phyloP scores from a whole-genome alignment of 2,888 invertebrate species.

The Papilio gigon region DNA sequence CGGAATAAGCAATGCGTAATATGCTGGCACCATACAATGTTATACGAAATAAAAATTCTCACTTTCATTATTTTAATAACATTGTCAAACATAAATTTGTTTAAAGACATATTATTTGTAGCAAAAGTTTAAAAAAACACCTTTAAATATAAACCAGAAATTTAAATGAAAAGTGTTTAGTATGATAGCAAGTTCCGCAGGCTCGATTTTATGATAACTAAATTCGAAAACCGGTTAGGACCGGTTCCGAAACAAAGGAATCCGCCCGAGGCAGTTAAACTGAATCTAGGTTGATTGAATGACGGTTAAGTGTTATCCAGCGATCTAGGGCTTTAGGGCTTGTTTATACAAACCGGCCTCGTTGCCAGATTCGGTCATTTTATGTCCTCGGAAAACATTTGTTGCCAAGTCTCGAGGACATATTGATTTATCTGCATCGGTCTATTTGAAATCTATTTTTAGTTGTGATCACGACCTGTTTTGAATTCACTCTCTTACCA shows the following conservation, averaged over 20 bases:
- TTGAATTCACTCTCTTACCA: background rate
- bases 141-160: too few relatives aligned
- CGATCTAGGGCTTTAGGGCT: conserved; percentile 49
- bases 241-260: conserved; percentile 51
- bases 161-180: background rate
- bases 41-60: conserved; percentile 21
- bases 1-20: conserved; percentile 45
- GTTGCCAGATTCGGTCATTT: conserved; percentile 28
- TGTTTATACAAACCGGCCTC: conserved; percentile 44
- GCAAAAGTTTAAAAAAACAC: background rate
- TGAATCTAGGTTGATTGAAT: conserved; percentile 55
- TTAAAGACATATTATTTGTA: too few relatives aligned
- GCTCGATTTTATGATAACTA: conserved; percentile 39
- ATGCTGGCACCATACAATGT: conserved; percentile 40
- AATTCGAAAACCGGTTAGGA: conserved; percentile 43
- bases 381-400: conserved; percentile 33
- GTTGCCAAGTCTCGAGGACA: conserved; percentile 20
- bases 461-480: background rate
- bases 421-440: conserved; percentile 18
- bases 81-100: background rate
- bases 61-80: conserved; percentile 23
- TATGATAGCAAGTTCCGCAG: conserved; percentile 19
- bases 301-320: conserved; percentile 48
- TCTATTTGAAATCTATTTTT: conserved; percentile 14
- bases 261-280: conserved; percentile 46